Conservation (phyloP, 2,797 vertebrate genomes). For the Balearica regulorum region DNA sequence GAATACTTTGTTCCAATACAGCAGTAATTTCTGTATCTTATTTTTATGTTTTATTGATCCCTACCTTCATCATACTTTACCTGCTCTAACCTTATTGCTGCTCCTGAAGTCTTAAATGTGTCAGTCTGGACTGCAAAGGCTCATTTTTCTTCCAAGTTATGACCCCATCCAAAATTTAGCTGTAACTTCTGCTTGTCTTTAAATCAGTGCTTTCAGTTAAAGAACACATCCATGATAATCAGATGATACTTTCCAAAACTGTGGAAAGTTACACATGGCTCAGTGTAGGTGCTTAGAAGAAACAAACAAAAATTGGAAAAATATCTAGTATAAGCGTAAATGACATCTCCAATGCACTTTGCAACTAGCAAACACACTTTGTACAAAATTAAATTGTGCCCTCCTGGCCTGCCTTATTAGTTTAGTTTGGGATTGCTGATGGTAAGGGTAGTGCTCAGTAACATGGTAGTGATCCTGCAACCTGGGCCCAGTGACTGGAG, state of each 20-base stretch:
- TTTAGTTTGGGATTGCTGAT: background rate
- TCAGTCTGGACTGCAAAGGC: background rate
- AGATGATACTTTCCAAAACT: background rate
- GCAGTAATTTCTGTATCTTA: background rate
- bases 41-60: slow-evolving; percentile 7
- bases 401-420: background rate
- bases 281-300: background rate
- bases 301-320: background rate
- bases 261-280: background rate
- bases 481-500: rapidly evolving
- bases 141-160: background rate
- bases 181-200: background rate
- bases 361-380: background rate
- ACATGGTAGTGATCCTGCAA: background rate
- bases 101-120: background rate
- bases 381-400: background rate
- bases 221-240: background rate
- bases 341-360: background rate
- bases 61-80: background rate
- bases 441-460: background rate
- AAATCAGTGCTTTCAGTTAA: background rate
- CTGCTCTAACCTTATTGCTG: background rate
- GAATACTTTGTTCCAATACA: background rate
- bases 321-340: background rate
- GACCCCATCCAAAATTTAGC: background rate